phyloP scores from a whole-genome alignment of 2,113 vertebrate species.

The Ptilorrhoa leucosticta region DNA sequence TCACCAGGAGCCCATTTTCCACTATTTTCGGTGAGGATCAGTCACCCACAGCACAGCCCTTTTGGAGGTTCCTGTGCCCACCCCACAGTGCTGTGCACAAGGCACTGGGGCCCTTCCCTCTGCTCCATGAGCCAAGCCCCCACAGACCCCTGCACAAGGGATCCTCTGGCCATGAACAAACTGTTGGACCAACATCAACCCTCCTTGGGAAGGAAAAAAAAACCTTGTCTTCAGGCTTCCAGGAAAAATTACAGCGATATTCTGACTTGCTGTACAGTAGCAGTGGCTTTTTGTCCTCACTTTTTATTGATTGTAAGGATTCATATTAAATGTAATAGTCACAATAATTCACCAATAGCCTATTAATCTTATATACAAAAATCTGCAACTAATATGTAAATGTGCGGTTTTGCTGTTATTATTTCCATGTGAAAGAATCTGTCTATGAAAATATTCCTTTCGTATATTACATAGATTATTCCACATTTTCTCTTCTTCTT shows the following conservation, averaged over 20 bases:
- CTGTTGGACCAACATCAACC: neutral
- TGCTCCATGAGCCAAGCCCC: neutral
- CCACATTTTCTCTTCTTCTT: neutral
- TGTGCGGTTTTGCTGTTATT: neutral
- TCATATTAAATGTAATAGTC: neutral
- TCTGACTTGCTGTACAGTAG: neutral
- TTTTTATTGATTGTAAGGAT: neutral
- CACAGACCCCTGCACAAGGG: neutral
- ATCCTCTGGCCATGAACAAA: neutral
- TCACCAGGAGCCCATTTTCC: rapidly evolving
- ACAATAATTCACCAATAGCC: neutral
- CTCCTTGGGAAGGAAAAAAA: neutral
- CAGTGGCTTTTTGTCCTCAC: neutral
- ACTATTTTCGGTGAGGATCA: rapidly evolving
- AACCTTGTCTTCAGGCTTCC: neutral
- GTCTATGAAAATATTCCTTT: neutral
- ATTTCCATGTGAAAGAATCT: neutral
- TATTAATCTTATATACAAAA: neutral
- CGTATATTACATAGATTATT: neutral
- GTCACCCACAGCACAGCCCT: rapidly evolving
- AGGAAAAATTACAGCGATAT: neutral
- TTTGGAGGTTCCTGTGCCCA: neutral
- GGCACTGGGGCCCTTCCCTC: neutral
- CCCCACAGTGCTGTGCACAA: rapidly evolving
- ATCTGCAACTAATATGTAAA: neutral